phyloP scores from a whole-genome alignment of 1,140 invertebrate genomes.

The Trichonephila clavata region DNA sequence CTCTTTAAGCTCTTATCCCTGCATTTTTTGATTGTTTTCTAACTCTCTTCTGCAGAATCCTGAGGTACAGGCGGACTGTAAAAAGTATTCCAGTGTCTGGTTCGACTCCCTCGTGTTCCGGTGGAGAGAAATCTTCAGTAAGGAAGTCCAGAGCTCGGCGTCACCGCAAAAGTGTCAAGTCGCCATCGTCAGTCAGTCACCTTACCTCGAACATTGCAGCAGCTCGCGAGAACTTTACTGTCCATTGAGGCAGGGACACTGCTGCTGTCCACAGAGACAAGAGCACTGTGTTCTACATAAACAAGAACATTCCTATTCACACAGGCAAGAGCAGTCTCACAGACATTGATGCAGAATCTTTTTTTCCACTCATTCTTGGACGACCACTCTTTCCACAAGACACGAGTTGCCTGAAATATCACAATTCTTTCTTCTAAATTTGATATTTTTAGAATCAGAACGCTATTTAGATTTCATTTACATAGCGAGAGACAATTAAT shows the following conservation, averaged over 20 bases:
- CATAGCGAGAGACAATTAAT: no score
- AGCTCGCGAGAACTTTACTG: conserved; percentile 20
- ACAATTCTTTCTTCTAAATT: neutral
- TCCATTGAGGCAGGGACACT: neutral
- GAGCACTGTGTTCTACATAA: neutral
- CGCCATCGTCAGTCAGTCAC: conserved; percentile 67
- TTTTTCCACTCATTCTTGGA: conserved; percentile 10
- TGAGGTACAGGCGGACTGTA: conserved; percentile 38
- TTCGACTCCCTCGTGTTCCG: conserved; percentile 2
- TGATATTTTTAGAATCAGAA: no score
- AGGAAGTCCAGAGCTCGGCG: neutral
- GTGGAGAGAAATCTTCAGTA: neutral
- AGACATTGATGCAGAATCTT: conserved; percentile 48
- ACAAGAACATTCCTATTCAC: conserved; percentile 53
- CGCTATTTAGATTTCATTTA: no score
- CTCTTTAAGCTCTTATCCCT: neutral
- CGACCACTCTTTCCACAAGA: neutral
- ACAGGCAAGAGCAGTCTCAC: conserved; percentile 40
- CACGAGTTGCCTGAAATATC: conserved; percentile 1
- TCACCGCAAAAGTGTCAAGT: conserved; percentile 39
- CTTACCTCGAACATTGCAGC: conserved; percentile 38
- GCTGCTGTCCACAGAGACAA: conserved; percentile 32
- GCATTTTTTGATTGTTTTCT: neutral
- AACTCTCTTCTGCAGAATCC: conserved; percentile 23
- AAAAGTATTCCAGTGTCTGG: conserved; percentile 13